A percentile compares a stretch with the other conserved stretches of the same genome.
phyloP scores from a whole-genome alignment of 1,140 invertebrate species.

The honey bee (Apis mellifera) region Amel_HAv3.1 CM009944.2:4898001-4898500 shows the following conservation, averaged over 20 bases:
- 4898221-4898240: constrained; percentile 6
- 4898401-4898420: too few relatives aligned
- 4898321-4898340: not conserved
- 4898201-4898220: constrained; percentile 6
- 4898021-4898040: too few relatives aligned
- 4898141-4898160: constrained; percentile 35
- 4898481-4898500: too few relatives aligned
- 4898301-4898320: not conserved
- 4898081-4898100: not conserved
- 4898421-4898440: too few relatives aligned
- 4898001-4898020: too few relatives aligned
- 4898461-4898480: too few relatives aligned
- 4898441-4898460: too few relatives aligned
- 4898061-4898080: not conserved
- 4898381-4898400: not conserved
- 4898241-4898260: not conserved
- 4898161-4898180: constrained; percentile 16
- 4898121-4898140: constrained; percentile 14
- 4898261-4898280: not conserved
- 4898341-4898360: not conserved
- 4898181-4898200: not conserved
- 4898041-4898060: too few relatives aligned
- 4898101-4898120: not conserved
- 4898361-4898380: not conserved
- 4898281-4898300: not conserved